These are phyloP conservation scores for Drosophila gaucha DNA, from an alignment of 2,888 invertebrate genomes.

Conservation along the genomic window DNA sequence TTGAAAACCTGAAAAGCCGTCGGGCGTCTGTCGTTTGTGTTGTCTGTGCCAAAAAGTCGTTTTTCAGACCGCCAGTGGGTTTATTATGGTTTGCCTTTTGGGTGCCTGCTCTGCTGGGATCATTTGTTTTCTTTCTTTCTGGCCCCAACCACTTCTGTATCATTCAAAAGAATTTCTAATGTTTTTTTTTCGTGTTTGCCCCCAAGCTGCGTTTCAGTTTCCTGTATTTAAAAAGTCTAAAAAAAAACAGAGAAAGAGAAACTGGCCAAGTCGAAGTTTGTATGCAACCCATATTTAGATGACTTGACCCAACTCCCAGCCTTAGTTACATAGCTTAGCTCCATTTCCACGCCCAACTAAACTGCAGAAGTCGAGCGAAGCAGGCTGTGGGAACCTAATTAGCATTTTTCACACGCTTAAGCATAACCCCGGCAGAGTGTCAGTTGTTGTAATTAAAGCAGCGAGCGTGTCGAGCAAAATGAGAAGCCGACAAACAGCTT, in stretches of 20 bases:
- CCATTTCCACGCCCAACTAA: constrained; percentile 63
- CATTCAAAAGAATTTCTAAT: constrained; percentile 71
- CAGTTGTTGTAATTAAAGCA: constrained; percentile 72
- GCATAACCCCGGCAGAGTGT: constrained; percentile 49
- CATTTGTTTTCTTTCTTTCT: constrained; percentile 64
- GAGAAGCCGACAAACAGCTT: constrained; percentile 61
- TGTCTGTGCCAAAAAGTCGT: constrained; percentile 66
- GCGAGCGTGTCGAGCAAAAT: constrained; percentile 64
- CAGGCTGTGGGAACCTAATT: constrained; percentile 81
- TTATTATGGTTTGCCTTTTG: constrained; percentile 41
- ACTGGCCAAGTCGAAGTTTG: constrained; percentile 12
- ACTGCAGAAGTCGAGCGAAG: constrained; percentile 52
- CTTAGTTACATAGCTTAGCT: constrained; percentile 34
- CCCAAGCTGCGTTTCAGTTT: constrained; percentile 61
- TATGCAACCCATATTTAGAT: constrained; percentile 24
- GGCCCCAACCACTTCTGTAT: constrained; percentile 13
- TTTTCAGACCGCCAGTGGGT: constrained; percentile 54
- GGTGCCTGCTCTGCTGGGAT: constrained; percentile 45
- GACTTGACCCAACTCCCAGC: constrained; percentile 51
- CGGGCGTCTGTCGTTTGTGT: constrained; percentile 14
- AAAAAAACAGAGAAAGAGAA: constrained; percentile 63
- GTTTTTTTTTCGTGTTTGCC: constrained; percentile 56
- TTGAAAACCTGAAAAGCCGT: constrained; percentile 50
- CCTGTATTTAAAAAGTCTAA: constrained; percentile 50
- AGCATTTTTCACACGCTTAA: constrained; percentile 81